Evolutionary conservation across 2,113 vertebrate species (phyloP), one percentile per base, ranked within the genome.

Genomic region (Cheilinus undulatus): DNA sequence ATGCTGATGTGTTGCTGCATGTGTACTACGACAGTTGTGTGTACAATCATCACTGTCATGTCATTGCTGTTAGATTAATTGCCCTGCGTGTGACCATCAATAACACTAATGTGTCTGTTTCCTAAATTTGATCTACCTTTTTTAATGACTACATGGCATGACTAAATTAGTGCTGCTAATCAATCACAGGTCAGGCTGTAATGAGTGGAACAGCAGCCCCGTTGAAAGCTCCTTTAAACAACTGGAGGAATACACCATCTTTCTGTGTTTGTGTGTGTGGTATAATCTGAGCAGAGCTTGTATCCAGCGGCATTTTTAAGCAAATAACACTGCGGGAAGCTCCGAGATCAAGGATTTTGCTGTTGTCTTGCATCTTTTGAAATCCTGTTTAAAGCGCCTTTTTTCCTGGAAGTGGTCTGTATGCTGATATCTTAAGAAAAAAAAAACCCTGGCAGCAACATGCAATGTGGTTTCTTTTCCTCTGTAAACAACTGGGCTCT

Each of bases 61-160:
- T 71, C 66, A 59, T 11, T 20, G 40, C n/a, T 4, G 72, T 72
- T 64, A 49, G 57, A 83, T 58, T 26, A 81, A 82, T 61, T 68
- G 12, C 56, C 20, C 22, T 9, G 13, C 71, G 60, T 59, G 23
- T 40, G 38, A 61, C 28, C 65, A 67, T 80, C 60, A 75, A 79
- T 77, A 81, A 82, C 36, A 52, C 66, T 66, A 74, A 87, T 73
- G 66, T 64, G 51, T 51, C 48, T 50, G 26, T 75, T 83, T 76
- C 69, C 58, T 69, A 28, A 76, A 72, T 46, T 14, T 76, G 78
- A 76, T 72, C 69, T 54, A 36, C 66, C 46, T 73, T 71, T 82
- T 78, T 66, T 62, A 69, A 76, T 75, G 69, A 62, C 60, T 45
- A 46, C 49, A 73, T 63, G n/a, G 69, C 62, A 61, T 28, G 52